phyloP scores from a whole-genome alignment of 2,888 invertebrate species.

The Darwinula stevensoni region DNA sequence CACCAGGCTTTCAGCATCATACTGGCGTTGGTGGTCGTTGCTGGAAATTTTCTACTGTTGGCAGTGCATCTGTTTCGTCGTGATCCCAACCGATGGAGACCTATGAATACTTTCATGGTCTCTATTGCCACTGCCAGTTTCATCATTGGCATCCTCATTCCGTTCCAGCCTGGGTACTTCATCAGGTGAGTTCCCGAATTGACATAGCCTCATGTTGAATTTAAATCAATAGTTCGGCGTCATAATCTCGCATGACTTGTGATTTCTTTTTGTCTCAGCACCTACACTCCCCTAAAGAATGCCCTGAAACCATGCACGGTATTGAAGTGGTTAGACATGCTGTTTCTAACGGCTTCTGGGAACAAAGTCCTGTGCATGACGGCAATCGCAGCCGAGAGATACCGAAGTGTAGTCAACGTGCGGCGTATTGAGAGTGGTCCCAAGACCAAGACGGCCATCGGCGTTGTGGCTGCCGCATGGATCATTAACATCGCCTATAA shows the following conservation, averaged over 20 bases:
- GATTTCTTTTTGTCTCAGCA: too few relatives aligned
- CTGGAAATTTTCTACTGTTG: too few relatives aligned
- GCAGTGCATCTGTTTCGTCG: too few relatives aligned
- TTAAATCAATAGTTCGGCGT: not conserved
- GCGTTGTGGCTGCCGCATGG: not conserved
- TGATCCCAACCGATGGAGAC: too few relatives aligned
- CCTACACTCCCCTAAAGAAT: not conserved
- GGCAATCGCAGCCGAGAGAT: slow-evolving; percentile 8
- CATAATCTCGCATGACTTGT: not conserved
- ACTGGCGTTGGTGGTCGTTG: too few relatives aligned
- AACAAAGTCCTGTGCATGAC: slow-evolving; percentile 8
- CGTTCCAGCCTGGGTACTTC: slow-evolving; percentile 5
- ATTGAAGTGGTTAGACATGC: slow-evolving; percentile 1
- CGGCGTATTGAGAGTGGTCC: not conserved
- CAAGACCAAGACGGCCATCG: not conserved
- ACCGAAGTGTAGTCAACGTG: slow-evolving; percentile 4
- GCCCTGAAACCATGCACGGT: not conserved
- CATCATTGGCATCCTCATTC: slow-evolving; percentile 3
- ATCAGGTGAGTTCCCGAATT: slow-evolving; percentile 5
- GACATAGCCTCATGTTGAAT: not conserved
- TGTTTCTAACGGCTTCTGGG: slow-evolving; percentile 7
- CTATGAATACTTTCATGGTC: too few relatives aligned
- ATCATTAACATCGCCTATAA: not conserved
- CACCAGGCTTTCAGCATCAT: too few relatives aligned
- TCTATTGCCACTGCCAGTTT: slow-evolving; percentile 6